These are phyloP conservation scores for Gasteruption jaculator DNA, from an alignment of 2,888 invertebrate species.

Conservation along the genomic window DNA sequence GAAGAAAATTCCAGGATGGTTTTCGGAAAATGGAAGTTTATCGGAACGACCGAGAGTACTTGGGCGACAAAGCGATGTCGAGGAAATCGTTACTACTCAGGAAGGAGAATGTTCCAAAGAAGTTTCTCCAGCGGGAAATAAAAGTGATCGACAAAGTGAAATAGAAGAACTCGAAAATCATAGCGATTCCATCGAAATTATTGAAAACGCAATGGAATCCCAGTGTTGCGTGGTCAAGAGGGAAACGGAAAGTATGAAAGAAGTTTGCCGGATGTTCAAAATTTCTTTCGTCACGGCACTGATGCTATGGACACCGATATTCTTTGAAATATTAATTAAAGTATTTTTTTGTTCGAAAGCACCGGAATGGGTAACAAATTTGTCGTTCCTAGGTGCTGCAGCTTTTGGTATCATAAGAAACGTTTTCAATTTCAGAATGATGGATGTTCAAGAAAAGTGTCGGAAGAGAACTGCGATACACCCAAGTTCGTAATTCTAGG, in stretches of 20 bases:
- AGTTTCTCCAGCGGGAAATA: background rate
- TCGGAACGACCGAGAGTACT: background rate
- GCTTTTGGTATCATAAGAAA: conserved; percentile 31
- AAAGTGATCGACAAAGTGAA: background rate
- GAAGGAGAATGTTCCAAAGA: conserved; percentile 5
- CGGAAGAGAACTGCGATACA: no score
- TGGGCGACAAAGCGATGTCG: conserved; percentile 10
- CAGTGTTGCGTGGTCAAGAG: conserved; percentile 2
- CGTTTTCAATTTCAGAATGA: conserved; percentile 31
- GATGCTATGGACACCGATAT: conserved; percentile 39
- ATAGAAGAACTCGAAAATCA: conserved; percentile 11
- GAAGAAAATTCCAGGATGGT: background rate
- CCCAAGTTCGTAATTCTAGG: no score
- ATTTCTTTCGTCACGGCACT: conserved; percentile 29
- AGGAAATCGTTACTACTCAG: background rate
- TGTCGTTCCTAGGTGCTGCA: conserved; percentile 28
- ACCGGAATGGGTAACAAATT: conserved; percentile 31
- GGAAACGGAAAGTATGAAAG: conserved; percentile 20
- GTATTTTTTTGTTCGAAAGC: conserved; percentile 30
- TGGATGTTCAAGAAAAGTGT: conserved; percentile 25
- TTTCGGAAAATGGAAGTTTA: background rate
- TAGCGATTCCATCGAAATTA: background rate
- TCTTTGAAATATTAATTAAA: conserved; percentile 30
- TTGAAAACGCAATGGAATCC: background rate
- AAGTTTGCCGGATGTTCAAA: conserved; percentile 23